phyloP scores from a whole-genome alignment of 2,113 vertebrate species.

The Cynoglossus semilaevis region DNA sequence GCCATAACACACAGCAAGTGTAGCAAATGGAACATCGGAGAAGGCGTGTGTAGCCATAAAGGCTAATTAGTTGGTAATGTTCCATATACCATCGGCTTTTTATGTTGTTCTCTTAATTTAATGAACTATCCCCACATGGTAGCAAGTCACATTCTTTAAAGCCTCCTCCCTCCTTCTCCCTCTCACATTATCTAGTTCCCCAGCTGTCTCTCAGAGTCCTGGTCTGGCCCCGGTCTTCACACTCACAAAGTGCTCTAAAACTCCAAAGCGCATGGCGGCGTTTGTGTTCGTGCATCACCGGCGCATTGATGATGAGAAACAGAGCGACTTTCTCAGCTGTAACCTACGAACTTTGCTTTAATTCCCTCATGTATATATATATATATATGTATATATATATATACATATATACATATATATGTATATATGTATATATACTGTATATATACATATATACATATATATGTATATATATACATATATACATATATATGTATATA shows the following conservation, averaged over 20 bases:
- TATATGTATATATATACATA: too few relatives aligned
- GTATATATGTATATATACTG: too few relatives aligned
- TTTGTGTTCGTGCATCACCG: too few relatives aligned
- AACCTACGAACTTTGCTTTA: too few relatives aligned
- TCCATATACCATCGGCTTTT: constrained; percentile 37
- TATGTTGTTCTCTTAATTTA: constrained; percentile 33
- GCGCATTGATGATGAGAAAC: neutral
- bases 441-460: too few relatives aligned
- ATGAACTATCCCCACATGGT: constrained; percentile 15
- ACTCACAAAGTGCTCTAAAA: neutral
- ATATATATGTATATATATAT: too few relatives aligned
- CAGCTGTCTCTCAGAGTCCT: constrained; percentile 5
- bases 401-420: neutral
- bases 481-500: too few relatives aligned
- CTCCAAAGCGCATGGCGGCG: too few relatives aligned
- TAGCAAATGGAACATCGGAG: constrained; percentile 22
- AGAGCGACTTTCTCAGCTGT: neutral
- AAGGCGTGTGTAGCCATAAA: constrained; percentile 49
- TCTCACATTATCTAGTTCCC: constrained; percentile 3
- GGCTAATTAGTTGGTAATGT: constrained; percentile 44
- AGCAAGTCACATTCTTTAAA: constrained; percentile 5
- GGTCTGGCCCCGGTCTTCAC: too few relatives aligned
- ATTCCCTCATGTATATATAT: neutral
- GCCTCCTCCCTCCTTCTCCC: neutral
- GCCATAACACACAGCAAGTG: constrained; percentile 48